Evolutionary conservation across 2,113 vertebrate genomes (phyloP).

Genomic region (Callipepla californica): DNA sequence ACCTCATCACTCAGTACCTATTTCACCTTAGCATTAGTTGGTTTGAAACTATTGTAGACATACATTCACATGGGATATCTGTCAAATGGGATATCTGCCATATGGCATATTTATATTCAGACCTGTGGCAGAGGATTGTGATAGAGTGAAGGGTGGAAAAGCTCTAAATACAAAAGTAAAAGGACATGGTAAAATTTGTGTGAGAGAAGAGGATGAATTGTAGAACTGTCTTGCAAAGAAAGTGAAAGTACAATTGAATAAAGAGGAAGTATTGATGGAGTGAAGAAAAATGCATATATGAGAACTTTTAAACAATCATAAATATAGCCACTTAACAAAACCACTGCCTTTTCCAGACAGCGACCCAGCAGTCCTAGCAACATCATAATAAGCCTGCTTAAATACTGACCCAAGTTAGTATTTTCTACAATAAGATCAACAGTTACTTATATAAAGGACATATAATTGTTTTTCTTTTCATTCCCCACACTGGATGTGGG

Average conservation of each 20-base stretch:
- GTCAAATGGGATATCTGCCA: not conserved
- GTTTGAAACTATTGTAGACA: not conserved
- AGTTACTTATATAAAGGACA: not conserved
- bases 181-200: not conserved
- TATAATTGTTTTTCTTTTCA: not conserved
- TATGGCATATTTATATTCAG: not conserved
- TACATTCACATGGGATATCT: not conserved
- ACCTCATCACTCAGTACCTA: not conserved
- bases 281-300: not conserved
- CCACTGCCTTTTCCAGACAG: not conserved
- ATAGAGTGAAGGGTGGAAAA: not conserved
- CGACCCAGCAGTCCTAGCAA: not conserved
- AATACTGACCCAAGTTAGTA: not conserved
- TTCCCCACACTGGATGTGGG: not conserved
- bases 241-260: not conserved
- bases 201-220: not conserved
- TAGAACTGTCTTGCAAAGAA: not conserved
- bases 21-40: not conserved
- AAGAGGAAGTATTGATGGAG: not conserved
- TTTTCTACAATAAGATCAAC: not conserved
- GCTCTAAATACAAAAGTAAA: not conserved
- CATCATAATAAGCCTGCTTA: not conserved
- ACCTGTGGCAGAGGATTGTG: not conserved
- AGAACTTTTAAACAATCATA: not conserved
- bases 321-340: not conserved